phyloP scores from a whole-genome alignment of 2,113 vertebrate genomes.

The Pelobates fuscus region DNA sequence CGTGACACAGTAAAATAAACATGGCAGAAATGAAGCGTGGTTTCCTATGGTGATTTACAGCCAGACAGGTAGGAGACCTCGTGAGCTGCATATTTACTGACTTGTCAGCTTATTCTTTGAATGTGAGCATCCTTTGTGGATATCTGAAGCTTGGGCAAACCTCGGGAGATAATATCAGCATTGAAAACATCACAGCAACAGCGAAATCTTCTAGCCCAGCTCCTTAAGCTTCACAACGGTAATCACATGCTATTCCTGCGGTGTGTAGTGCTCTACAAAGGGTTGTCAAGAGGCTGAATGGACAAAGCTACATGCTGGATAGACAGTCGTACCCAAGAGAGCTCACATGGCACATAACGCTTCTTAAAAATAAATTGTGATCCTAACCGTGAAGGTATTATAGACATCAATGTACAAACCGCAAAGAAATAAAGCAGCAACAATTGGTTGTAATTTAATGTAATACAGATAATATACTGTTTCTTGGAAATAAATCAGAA shows the following conservation, averaged over 20 bases:
- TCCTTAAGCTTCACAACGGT: neutral
- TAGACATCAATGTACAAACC: too few relatives aligned
- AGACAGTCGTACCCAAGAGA: neutral
- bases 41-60: neutral
- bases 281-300: conserved; percentile 5
- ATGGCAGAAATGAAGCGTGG: neutral
- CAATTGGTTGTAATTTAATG: too few relatives aligned
- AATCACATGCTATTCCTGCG: conserved; percentile 1
- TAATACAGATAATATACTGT: too few relatives aligned
- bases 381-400: too few relatives aligned
- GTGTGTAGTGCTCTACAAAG: conserved; percentile 3
- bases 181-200: neutral
- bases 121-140: neutral
- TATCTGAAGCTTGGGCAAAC: neutral
- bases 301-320: conserved; percentile 1
- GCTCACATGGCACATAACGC: too few relatives aligned
- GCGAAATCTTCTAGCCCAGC: conserved; percentile 26
- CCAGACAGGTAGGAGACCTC: conserved; percentile 1
- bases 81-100: neutral
- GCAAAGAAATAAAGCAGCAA: too few relatives aligned
- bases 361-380: too few relatives aligned
- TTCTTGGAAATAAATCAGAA: too few relatives aligned
- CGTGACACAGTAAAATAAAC: too few relatives aligned
- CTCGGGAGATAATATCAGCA: conserved; percentile 19
- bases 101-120: conserved; percentile 8